Conservation (phyloP, 2,797 vertebrate species). For the Botia almorhae region DNA sequence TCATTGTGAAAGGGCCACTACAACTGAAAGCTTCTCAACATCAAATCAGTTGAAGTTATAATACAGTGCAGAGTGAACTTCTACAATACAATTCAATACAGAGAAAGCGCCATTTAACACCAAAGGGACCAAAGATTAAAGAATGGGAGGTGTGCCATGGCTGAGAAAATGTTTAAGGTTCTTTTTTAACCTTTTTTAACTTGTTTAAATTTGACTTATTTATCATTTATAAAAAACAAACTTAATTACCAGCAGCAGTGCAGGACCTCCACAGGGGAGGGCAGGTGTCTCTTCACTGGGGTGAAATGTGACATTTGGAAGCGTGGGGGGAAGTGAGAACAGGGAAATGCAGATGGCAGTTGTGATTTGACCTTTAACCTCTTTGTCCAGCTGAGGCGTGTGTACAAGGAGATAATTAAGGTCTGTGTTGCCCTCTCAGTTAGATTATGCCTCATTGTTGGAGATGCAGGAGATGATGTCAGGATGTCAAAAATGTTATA, state of each 20-base stretch:
- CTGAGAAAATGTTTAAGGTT: background rate
- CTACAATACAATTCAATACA: no score
- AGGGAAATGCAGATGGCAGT: conserved; percentile 56
- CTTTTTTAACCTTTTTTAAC: background rate
- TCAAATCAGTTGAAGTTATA: no score
- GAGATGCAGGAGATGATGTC: conserved; percentile 47
- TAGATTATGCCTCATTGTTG: conserved; percentile 67
- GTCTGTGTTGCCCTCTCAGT: conserved; percentile 68
- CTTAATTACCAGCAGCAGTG: conserved; percentile 2
- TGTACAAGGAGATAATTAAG: conserved; percentile 59
- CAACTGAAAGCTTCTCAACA: no score
- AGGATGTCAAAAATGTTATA: conserved; percentile 5
- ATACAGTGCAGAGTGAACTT: no score
- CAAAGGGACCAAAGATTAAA: no score
- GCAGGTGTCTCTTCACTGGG: conserved; percentile 54
- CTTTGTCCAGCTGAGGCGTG: conserved; percentile 24
- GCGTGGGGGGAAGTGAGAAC: conserved; percentile 37
- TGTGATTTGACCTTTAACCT: conserved; percentile 57
- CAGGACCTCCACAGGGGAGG: conserved; percentile 26
- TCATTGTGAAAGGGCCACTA: no score
- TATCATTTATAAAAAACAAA: background rate
- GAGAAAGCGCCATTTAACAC: no score
- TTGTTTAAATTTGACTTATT: background rate
- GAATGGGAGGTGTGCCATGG: no score
- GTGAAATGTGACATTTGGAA: conserved; percentile 43